Evolutionary conservation across 2,888 invertebrate genomes (phyloP), one percentile per base, ranked within the genome.

Genomic region (Luffia ferchaultella): DNA sequence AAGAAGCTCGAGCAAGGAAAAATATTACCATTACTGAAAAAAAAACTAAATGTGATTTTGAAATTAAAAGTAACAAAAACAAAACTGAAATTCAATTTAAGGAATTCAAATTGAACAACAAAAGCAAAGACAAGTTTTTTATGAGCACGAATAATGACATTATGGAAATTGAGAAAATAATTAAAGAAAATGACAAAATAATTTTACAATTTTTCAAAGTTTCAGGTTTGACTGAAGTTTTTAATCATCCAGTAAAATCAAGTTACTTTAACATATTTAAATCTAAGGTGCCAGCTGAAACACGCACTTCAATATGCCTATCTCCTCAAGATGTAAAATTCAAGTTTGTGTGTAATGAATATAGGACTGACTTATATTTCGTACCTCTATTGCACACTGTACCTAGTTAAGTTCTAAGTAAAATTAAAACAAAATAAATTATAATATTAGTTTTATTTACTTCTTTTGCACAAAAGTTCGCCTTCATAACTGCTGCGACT

Each of bases 71-170:
- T 42, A 49, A 30, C n/a, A n/a, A n/a, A 19, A 20, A 16, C 5
- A 20, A 20, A 20, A 17, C 41, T n/a, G 30, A 43, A 18, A 20
- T 50, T n/a, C 30, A 49, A 16, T 53, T 53, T n/a, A 30, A 50
- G 41, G 3, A 45, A 16, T 54, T 52, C 45, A 48, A 45, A 16
- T 16, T 54, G 15, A 51, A 52, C 12, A 16, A 45, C 12, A 16
- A 52, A 42, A 18, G n/a, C 2, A 16, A 20, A 48, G 45, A 50
- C 20, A 50, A 46, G 51, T 51, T 16, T 17, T 49, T 50, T 30
- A 18, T 54, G 16, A 51, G 18, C 9, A 48, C 7, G 2, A 19
- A 18, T 18, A 17, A 48, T 17, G 1, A 41, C 1, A 18, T 48
- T 2, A 18, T 48, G 1, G 42, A 48, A 41, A 41, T 48, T 1